phyloP scores from a whole-genome alignment of 2,113 vertebrate species.

The Columba livia region DNA sequence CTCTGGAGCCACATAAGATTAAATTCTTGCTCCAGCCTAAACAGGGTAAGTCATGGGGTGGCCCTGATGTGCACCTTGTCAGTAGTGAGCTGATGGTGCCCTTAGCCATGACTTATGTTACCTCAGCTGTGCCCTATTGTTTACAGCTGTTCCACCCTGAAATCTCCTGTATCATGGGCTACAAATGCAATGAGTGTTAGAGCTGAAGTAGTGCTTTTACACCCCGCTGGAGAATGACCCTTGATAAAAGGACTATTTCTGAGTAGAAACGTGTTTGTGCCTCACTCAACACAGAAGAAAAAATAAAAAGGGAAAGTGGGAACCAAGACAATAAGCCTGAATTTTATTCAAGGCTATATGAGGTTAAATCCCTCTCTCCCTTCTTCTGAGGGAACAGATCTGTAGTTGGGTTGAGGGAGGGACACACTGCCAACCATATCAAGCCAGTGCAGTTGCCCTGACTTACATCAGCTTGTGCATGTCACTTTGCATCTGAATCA shows the following conservation, averaged over 20 bases:
- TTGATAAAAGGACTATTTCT: not conserved
- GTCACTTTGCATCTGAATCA: not conserved
- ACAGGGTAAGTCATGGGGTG: too few relatives aligned
- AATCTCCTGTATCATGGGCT: not conserved
- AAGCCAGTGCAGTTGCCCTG: not conserved
- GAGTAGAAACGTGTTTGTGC: not conserved
- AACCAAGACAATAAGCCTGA: not conserved
- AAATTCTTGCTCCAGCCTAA: not conserved
- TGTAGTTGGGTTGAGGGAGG: not conserved
- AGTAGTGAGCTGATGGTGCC: not conserved
- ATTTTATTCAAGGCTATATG: not conserved
- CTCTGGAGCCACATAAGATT: not conserved
- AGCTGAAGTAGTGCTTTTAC: not conserved
- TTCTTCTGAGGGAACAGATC: not conserved
- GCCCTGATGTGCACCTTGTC: not conserved
- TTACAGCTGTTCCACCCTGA: not conserved
- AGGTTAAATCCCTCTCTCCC: not conserved
- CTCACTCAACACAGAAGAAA: not conserved
- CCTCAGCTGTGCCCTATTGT: not conserved
- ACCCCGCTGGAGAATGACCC: not conserved
- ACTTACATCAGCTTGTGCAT: not conserved
- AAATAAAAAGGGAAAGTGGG: not conserved
- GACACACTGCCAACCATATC: accelerated
- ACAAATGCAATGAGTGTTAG: not conserved
- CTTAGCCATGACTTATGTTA: not conserved